Base-by-base conservation (phyloP, 2,888 invertebrate species). In the Lycaena phlaeas region DNA sequence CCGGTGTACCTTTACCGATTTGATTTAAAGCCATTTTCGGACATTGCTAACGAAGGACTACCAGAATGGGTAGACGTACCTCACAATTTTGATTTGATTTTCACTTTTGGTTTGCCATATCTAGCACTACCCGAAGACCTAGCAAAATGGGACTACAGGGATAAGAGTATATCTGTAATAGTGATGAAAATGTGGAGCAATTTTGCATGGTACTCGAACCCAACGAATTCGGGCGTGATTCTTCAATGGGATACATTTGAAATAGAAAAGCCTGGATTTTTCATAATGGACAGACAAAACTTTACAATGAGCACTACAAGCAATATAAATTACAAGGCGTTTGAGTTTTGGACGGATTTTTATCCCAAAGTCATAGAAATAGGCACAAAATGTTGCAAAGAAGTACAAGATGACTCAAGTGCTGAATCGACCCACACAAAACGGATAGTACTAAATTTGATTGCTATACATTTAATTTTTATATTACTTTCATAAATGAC, bases 341-440 rank as follows among this genome's bases (percentile, higher is more conserved):
- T 93, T 48, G 89, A 90, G 47, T 94, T 94, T 72, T 94, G 94
- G 94, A 92, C 93, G 53, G 89, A 91, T 46, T 93, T 93, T 64
- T 94, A 92, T 62, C 94, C 94, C 0, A 90, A 87, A 69, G 88
- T 94, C 27, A 73, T 92, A 7, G 87, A 89, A 56, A 88, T 91
- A 46, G 90, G 92, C 1, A 89, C 88, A 2, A 89, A 89, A 57
- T 94, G 94, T 61, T 94, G 94, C 57, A 92, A 92, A 61, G 86
- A 85, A 45, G 69, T 69, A 10, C 64, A 66, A 3, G 84, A 84
- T 1, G 84, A 84, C 47, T 76, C 76, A 2, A 68, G 78, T 6
- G 51, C 71, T 0, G 53, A 59, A 37, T 63, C 72, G 9, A 52
- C 71, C 45, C 27, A 53, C 40, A 48, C 57, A 5, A 53, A 49